These are phyloP conservation scores for Ophiothrix spiculata DNA, from an alignment of 35 echinoderm and acorn worm species.

Conservation along the genomic window DNA sequence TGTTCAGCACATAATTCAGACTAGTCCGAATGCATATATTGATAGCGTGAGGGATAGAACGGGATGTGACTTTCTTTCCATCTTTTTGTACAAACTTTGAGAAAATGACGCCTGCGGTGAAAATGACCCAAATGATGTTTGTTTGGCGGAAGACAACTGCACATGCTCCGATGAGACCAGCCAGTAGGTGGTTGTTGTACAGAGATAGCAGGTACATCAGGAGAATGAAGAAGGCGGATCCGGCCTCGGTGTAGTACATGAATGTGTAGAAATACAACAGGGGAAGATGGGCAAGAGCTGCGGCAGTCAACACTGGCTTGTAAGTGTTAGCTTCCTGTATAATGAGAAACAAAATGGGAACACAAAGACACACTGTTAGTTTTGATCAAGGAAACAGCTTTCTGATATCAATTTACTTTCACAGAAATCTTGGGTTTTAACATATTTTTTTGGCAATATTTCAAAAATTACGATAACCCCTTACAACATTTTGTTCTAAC, in stretches of 20 bases:
- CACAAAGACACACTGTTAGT: too few relatives aligned
- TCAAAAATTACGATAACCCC: too few relatives aligned
- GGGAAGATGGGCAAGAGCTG: slow-evolving; percentile 63
- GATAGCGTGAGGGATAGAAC: slow-evolving; percentile 31
- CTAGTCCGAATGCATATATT: slow-evolving; percentile 27
- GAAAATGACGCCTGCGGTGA: slow-evolving; percentile 69
- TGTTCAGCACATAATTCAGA: slow-evolving; percentile 33
- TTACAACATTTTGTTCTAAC: too few relatives aligned
- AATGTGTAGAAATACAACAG: slow-evolving; percentile 87
- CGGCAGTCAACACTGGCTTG: slow-evolving; percentile 51
- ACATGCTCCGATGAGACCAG: slow-evolving; percentile 52
- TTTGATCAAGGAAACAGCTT: too few relatives aligned
- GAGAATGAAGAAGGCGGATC: slow-evolving; percentile 91
- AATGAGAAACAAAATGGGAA: slow-evolving; percentile 27
- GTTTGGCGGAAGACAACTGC: slow-evolving; percentile 93
- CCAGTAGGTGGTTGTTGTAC: slow-evolving; percentile 67
- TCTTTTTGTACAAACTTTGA: slow-evolving; percentile 56
- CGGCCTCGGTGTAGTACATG: slow-evolving; percentile 96
- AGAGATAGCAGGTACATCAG: slow-evolving; percentile 80
- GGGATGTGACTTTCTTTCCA: slow-evolving; percentile 30
- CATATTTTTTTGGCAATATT: too few relatives aligned
- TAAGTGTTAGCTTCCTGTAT: slow-evolving; percentile 36
- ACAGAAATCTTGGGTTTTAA: too few relatives aligned
- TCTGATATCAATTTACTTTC: too few relatives aligned
- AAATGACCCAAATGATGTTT: slow-evolving; percentile 96